A percentile compares a stretch with the other conserved stretches of the same genome.
Evolutionary conservation across 2,888 invertebrate genomes (phyloP).

Genomic region (Arrhopalites spinosus): DNA sequence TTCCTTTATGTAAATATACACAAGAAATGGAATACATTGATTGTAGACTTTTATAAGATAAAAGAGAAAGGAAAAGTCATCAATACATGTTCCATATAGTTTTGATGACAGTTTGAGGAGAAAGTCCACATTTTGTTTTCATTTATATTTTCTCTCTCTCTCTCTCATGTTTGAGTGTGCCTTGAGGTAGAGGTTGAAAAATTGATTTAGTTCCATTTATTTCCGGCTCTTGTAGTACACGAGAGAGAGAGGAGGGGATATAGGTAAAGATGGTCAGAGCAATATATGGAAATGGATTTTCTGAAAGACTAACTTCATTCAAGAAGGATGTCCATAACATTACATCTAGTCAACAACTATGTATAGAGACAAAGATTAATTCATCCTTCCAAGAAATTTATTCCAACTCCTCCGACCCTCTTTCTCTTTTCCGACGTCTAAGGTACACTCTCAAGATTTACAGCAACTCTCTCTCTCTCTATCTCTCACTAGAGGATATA

Average conservation of each 20-base stretch:
- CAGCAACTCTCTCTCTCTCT: too few species aligned
- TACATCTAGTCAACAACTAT: slow-evolving; percentile 13
- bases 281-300: slow-evolving; percentile 3
- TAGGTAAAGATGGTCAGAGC: background rate
- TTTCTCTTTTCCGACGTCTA: too few species aligned
- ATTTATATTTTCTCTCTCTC: background rate
- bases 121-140: background rate
- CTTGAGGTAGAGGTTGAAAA: too few species aligned
- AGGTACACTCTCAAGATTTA: too few species aligned
- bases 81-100: background rate
- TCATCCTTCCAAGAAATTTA: slow-evolving; percentile 24
- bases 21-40: background rate
- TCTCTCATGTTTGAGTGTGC: too few species aligned
- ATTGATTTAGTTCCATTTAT: background rate
- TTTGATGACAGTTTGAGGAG: background rate
- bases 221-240: too few species aligned
- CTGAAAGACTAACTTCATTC: slow-evolving; percentile 14
- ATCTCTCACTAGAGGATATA: too few species aligned
- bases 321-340: slow-evolving; percentile 17
- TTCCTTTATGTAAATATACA: background rate
- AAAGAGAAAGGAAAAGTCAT: background rate
- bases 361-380: slow-evolving; percentile 22
- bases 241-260: too few species aligned
- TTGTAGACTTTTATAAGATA: background rate
- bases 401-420: background rate